Evolutionary conservation across 2,888 invertebrate genomes (phyloP).

Genomic region (Hypolimnas misippus): DNA sequence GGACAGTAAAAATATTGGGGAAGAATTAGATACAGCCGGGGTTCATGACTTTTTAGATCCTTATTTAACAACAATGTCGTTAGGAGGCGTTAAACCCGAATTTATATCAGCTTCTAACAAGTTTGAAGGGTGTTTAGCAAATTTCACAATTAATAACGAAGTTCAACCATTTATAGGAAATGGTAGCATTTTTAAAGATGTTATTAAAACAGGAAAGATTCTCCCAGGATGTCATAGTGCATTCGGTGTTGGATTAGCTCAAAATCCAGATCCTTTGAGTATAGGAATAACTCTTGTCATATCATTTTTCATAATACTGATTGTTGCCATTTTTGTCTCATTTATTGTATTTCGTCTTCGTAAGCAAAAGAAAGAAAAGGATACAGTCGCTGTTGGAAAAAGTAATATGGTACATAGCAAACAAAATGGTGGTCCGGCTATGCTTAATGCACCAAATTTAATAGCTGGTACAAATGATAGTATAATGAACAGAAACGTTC

Average conservation of each 20-base stretch:
- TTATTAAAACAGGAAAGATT: constrained; percentile 88
- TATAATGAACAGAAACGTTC: constrained; percentile 87
- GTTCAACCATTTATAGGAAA: constrained; percentile 95
- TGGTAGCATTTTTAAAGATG: constrained; percentile 91
- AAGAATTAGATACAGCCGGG: constrained; percentile 93
- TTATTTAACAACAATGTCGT: constrained; percentile 90
- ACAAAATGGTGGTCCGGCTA: constrained; percentile 88
- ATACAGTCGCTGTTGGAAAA: constrained; percentile 85
- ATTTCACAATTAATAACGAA: constrained; percentile 94
- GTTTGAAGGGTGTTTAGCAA: constrained; percentile 95
- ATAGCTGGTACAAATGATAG: constrained; percentile 88
- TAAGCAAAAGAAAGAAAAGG: constrained; percentile 94
- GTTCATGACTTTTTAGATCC: constrained; percentile 97
- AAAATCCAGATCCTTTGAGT: constrained; percentile 93
- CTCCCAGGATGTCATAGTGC: constrained; percentile 89
- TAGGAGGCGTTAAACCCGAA: constrained; percentile 90
- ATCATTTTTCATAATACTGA: constrained; percentile 95
- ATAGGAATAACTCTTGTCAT: constrained; percentile 97
- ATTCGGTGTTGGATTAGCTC: constrained; percentile 89
- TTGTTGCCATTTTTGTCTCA: constrained; percentile 94
- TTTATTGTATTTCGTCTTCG: constrained; percentile 96
- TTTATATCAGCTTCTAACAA: constrained; percentile 84
- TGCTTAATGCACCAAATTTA: constrained; percentile 88
- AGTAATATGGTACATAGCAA: constrained; percentile 90
- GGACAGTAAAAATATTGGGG: constrained; percentile 89